phyloP scores from a whole-genome alignment of 2,797 vertebrate species.

The Caiman crocodilus region DNA sequence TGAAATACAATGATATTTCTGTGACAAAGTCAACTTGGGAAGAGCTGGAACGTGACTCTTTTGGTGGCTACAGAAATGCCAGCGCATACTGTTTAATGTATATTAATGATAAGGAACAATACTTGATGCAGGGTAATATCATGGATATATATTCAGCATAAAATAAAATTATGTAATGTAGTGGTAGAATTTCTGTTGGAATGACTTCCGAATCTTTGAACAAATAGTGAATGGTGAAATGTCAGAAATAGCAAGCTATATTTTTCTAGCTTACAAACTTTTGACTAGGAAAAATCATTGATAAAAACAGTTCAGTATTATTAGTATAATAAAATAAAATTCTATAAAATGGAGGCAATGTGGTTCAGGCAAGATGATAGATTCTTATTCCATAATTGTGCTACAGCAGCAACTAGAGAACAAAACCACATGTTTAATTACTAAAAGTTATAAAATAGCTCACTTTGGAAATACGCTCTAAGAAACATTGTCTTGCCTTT shows the following conservation, averaged over 20 bases:
- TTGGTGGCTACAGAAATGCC: slow-evolving; percentile 97
- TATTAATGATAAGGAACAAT: slow-evolving; percentile 96
- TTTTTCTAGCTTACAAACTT: neutral
- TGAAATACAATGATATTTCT: slow-evolving; percentile 99
- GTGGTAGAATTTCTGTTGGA: neutral
- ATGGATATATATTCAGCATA: neutral
- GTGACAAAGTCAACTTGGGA: slow-evolving; percentile 99
- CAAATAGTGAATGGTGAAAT: neutral
- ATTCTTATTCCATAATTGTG: neutral
- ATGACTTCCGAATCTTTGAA: neutral
- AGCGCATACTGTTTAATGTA: slow-evolving; percentile 99
- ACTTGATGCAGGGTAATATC: slow-evolving; percentile 93
- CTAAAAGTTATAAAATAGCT: neutral
- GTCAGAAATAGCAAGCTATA: neutral
- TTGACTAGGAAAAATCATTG: neutral
- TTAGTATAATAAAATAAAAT: neutral
- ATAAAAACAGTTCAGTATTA: neutral
- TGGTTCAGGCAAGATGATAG: neutral
- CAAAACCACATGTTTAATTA: neutral
- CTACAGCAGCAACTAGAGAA: neutral
- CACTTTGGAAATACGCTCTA: neutral
- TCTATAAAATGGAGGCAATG: neutral
- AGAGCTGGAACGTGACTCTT: slow-evolving; percentile 96
- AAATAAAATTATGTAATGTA: neutral
- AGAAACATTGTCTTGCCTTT: neutral